Conservation (phyloP, 2,797 vertebrate species). For the Buceros bicornis region DNA sequence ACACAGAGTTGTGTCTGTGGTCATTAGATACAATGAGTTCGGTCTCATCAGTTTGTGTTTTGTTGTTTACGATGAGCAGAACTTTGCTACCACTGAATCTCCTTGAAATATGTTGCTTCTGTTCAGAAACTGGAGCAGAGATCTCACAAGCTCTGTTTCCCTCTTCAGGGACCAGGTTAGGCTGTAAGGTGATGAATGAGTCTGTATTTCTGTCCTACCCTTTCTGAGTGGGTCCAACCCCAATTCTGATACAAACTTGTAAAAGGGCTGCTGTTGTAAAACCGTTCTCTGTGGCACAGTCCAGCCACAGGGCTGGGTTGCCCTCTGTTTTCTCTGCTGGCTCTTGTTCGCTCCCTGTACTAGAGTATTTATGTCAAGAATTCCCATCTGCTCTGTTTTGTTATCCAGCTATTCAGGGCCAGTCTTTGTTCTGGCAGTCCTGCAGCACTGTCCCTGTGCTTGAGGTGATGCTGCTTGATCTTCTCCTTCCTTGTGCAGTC, state of each 20-base stretch:
- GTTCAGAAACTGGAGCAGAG: neutral
- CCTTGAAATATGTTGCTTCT: neutral
- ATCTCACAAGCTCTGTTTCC: neutral
- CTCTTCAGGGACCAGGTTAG: neutral
- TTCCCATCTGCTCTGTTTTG: neutral
- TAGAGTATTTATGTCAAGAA: neutral
- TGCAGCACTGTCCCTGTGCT: neutral
- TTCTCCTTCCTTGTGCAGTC: neutral
- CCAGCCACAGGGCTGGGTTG: neutral
- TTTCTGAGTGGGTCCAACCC: neutral
- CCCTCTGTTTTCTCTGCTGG: neutral
- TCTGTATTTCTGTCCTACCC: neutral
- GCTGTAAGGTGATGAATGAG: neutral
- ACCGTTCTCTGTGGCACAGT: neutral
- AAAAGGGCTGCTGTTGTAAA: neutral
- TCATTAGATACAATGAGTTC: neutral
- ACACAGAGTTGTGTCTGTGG: fast-evolving
- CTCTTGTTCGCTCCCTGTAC: neutral
- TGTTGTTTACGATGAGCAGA: neutral
- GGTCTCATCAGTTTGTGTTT: neutral
- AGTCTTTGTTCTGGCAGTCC: neutral
- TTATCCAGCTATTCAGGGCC: neutral
- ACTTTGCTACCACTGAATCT: neutral
- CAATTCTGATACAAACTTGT: neutral
- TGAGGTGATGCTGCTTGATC: neutral